phyloP scores from a whole-genome alignment of 2,888 invertebrate genomes.

The Luperina testacea region DNA sequence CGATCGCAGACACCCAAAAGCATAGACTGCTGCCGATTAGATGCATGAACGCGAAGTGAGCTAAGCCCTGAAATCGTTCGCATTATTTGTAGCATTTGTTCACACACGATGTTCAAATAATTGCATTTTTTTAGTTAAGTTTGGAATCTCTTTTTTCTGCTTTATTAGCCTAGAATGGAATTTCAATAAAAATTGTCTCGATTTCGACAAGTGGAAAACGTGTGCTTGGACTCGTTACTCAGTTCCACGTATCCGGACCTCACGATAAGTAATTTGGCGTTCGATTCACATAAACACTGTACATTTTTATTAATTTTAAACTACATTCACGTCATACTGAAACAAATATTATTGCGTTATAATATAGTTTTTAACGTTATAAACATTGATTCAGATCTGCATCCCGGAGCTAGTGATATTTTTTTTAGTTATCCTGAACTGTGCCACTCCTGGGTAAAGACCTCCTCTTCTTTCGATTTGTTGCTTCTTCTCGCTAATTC shows the following conservation, averaged over 20 bases:
- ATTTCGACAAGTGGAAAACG: neutral
- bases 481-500: neutral
- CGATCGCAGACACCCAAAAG: conserved; percentile 94
- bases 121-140: neutral
- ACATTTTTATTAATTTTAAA: neutral
- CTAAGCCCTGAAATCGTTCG: conserved; percentile 84
- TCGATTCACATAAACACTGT: neutral
- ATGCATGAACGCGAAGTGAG: conserved; percentile 94
- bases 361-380: neutral
- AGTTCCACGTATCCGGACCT: neutral
- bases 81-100: neutral
- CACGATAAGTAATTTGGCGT: too few species aligned
- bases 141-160: neutral
- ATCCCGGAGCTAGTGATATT: neutral
- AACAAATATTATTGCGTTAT: neutral
- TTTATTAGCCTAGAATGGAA: neutral
- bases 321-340: neutral
- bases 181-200: neutral
- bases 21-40: conserved; percentile 94
- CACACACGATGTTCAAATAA: neutral
- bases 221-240: neutral
- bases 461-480: too few species aligned
- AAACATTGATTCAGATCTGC: neutral
- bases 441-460: neutral
- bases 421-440: neutral